Evolutionary conservation across 2,888 invertebrate species (phyloP), one percentile per base, ranked within the genome.

Genomic region (Chaetogeoica ovagalla): DNA sequence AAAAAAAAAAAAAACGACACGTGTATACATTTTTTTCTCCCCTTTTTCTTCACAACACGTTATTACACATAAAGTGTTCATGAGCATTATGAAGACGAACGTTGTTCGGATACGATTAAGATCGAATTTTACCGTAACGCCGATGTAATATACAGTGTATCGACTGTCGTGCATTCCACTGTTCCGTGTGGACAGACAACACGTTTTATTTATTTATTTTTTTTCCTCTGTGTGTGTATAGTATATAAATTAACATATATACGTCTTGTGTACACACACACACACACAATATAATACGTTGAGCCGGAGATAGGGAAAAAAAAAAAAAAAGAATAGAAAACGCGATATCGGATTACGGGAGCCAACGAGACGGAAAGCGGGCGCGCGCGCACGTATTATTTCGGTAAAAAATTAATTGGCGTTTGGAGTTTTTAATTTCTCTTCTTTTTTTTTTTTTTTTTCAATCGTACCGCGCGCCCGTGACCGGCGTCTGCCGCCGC

Each of bases 341-440:
- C 79, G 71, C 52, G 79, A 15, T 79, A 79, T 79, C 79, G 43
- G 71, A 79, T 79, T 79, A 79, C 79, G 39, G 52, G 59, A 77
- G 69, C 52, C 69, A 77, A 62, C 77, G 55, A 70, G 62, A 52
- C 23, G 71, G 68, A 71, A 79, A 79, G n/a, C 30, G 30, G 30
- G 30, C 30, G 30, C 30, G 30, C 30, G 30, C 30, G 30, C n/a
- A n/a, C 30, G 30, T 30, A 30, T 30, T 30, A 55, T 57, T 71
- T 79, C 62, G 11, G 55, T 71, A 55, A 37, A 79, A 79, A 63
- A 71, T 57, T 39, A 63, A 71, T 63, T 63, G 79, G 60, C 60
- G 70, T 52, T 62, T 55, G 69, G 23, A 2, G 30, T 30, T 1
- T 30, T 1, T 30, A 4, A 4, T 30, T 30, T 30, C 4, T 77